These are phyloP conservation scores for Cyanoderma ruficeps DNA, from an alignment of 2,113 vertebrate genomes.

Conservation along the genomic window DNA sequence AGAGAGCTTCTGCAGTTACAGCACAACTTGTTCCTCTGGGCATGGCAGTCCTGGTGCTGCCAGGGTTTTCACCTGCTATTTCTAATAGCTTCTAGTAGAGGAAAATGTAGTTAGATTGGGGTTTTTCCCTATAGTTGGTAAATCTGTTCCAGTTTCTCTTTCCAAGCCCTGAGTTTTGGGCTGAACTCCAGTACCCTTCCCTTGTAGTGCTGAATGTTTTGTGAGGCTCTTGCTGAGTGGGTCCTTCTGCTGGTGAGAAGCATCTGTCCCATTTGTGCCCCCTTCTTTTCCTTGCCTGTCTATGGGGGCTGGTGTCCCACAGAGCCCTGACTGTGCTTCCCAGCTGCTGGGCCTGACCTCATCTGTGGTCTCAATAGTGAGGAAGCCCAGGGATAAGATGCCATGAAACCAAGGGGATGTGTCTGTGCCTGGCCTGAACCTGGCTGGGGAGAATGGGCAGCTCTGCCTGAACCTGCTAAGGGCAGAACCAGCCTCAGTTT, in stretches of 20 bases:
- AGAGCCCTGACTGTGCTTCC: not conserved
- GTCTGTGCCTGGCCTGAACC: not conserved
- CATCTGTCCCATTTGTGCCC: not conserved
- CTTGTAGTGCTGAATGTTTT: not conserved
- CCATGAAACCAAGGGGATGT: rapidly evolving
- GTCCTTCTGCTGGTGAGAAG: not conserved
- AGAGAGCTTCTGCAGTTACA: not conserved
- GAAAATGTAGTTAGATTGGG: not conserved
- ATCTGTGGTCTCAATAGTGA: not conserved
- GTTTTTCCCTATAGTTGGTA: not conserved
- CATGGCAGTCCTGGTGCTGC: not conserved
- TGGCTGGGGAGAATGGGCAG: not conserved
- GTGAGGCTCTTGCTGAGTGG: not conserved
- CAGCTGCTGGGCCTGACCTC: not conserved
- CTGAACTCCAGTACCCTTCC: not conserved
- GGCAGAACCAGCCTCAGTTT: not conserved
- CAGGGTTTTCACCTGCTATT: not conserved
- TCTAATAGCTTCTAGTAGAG: not conserved
- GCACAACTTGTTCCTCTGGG: not conserved
- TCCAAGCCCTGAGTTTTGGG: not conserved
- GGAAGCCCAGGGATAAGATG: not conserved
- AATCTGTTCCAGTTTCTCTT: not conserved
- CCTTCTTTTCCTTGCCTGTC: not conserved
- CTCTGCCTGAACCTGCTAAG: not conserved
- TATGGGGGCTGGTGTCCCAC: rapidly evolving